Evolutionary conservation across 2,888 invertebrate species (phyloP).

Genomic region (Hirtodrosophila trivittata): DNA sequence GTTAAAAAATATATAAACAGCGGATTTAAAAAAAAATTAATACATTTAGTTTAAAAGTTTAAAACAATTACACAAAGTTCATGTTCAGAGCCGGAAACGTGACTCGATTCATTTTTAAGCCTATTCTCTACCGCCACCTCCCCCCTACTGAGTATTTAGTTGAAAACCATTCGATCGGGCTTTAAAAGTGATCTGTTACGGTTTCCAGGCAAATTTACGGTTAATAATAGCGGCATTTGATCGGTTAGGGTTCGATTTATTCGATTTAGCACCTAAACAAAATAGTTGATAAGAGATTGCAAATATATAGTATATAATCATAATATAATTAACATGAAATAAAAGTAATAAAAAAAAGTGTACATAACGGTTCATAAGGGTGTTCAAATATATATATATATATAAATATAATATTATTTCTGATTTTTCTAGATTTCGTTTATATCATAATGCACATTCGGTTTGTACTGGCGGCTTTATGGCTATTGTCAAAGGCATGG

Average conservation of each 20-base stretch:
- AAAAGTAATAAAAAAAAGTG: not conserved
- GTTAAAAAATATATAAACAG: conserved; percentile 12
- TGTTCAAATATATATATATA: conserved; percentile 4
- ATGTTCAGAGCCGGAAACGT: no score
- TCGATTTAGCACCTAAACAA: conserved; percentile 37
- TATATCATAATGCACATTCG: conserved; percentile 42
- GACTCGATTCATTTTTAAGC: no score
- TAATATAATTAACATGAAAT: not conserved
- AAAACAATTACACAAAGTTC: conserved; percentile 44
- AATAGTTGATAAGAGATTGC: conserved; percentile 30
- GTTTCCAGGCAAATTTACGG: no score
- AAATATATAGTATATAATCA: conserved; percentile 6
- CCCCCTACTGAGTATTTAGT: no score
- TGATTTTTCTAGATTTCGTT: conserved; percentile 1
- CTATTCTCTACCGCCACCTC: no score
- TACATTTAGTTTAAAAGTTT: conserved; percentile 22
- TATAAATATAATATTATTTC: conserved; percentile 12
- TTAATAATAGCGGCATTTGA: conserved; percentile 19
- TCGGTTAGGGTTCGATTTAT: conserved; percentile 10
- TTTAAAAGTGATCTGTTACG: no score
- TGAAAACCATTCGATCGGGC: no score
- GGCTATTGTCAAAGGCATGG: conserved; percentile 43
- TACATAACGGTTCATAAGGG: no score
- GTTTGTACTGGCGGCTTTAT: conserved; percentile 55
- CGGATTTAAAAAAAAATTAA: conserved; percentile 24